Base-by-base conservation (phyloP, 2,113 vertebrate genomes). In the Nothocercus julius region DNA sequence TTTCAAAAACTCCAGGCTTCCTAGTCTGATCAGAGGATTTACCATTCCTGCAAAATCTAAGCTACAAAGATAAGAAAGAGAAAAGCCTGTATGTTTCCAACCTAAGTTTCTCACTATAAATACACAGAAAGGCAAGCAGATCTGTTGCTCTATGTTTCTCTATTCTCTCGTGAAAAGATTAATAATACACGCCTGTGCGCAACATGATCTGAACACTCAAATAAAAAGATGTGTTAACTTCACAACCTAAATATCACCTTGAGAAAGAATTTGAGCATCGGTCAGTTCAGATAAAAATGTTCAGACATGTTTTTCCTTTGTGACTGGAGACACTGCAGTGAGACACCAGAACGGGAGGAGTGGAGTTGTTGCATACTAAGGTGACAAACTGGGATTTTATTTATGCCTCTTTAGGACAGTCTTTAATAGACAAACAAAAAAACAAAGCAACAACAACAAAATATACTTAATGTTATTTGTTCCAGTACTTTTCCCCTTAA, bases 401-500 rank as follows among this genome's bases (percentile, higher is more conserved):
- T 72, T 82, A 92, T 9, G 82, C 2, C 25, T 67, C 49, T 2
- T 27, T 11, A 38, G 61, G 34, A 1, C 1, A 1, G 4, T 32
- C 38, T n/a, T 64, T 11, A 3, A 32, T 0, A 17, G 32, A 24
- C 30, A 63, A 63, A 17, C 15, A 56, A 9, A 24, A 67, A 32
- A 32, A 42, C 7, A 36, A 36, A 36, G 36, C 21, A 10, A 49
- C 8, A 49, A 49, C 19, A 21, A 49, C 3, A 21, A 49, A 20
- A 49, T 8, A 49, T 7, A 18, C 1, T 2, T 2, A 1, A 56
- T 40, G 66, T 45, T 74, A 66, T 13, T 70, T 82, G 36, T 38
- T 84, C 51, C 14, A 49, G 7, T n/a, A 7, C 16, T 76, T 64
- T 47, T 18, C 24, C 3, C 3, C 2, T 1, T 1, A 1, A 8